Base-by-base conservation (phyloP, 1,140 invertebrate genomes). In the Zaprionus lachaisei region DNA sequence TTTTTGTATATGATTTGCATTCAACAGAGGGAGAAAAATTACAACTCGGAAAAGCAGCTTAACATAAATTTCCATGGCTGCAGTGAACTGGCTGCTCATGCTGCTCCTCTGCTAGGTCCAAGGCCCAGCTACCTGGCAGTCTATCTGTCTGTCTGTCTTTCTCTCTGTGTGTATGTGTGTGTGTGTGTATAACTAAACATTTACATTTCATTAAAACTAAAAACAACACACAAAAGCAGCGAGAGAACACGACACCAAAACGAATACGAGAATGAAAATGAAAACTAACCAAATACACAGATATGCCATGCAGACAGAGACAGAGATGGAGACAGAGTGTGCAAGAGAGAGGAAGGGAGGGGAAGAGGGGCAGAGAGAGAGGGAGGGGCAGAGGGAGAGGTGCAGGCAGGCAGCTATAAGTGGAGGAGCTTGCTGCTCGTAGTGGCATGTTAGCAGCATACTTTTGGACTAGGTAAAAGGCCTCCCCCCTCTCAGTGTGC, bases 181-280 rank as follows among this genome's bases (percentile, higher is more conserved):
- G 44, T 80, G 79, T 85, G 64, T 80, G 80, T 87, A 84, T 90
- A 84, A 85, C 85, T 89, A 89, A 89, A 89, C 85, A 89, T 89
- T 89, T 89, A 90, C 85, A 89, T 89, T 90, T 89, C 85, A 89
- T 89, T 89, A 89, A 89, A 89, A 89, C 85, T 90, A 90, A 89
- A 89, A 89, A 89, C 85, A 89, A 90, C 84, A 89, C 62, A 90
- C 79, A 74, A 89, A 89, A 87, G 83, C 83, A 83, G 74, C 80
- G 79, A 83, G 74, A 77, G 79, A 89, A 79, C 65, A 89, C 79
- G 84, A 84, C 85, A 84, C 79, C 71, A 76, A 84, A 83, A 85
- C 70, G 80, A 70, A 75, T 70, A 58, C 72, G 75, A 83, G 63
- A 62, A 71, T 55, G 70, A 83, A 71, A 62, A 71, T 55, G 70